phyloP scores from a whole-genome alignment of 2,113 vertebrate species.

The Seriola dumerili region DNA sequence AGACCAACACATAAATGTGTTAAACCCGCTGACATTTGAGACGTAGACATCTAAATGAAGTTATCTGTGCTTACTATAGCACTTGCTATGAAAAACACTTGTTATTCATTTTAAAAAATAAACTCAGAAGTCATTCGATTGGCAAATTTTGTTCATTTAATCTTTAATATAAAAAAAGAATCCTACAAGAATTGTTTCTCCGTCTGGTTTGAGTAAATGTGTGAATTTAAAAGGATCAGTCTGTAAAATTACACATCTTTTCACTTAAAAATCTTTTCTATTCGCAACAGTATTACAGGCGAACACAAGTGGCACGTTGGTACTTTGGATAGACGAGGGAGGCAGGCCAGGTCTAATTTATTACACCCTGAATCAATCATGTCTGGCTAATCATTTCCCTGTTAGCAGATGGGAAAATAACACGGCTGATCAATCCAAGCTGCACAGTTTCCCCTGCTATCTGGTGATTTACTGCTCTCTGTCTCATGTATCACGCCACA shows the following conservation, averaged over 20 bases:
- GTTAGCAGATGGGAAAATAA: slow-evolving; percentile 78
- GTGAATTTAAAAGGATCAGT: background rate
- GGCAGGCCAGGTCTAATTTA: slow-evolving; percentile 44
- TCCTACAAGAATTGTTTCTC: background rate
- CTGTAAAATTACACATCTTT: background rate
- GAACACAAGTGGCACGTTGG: slow-evolving; percentile 10
- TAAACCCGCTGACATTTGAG: slow-evolving; percentile 67
- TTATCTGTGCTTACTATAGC: slow-evolving; percentile 12
- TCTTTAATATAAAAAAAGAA: background rate
- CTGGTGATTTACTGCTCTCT: slow-evolving; percentile 72
- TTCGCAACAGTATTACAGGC: background rate
- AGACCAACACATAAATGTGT: slow-evolving; percentile 24
- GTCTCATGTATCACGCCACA: slow-evolving; percentile 72
- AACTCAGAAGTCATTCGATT: background rate
- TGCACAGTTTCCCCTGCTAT: slow-evolving; percentile 70
- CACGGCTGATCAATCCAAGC: slow-evolving; percentile 76
- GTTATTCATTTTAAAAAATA: background rate
- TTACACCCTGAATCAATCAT: slow-evolving; percentile 70
- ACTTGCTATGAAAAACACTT: background rate
- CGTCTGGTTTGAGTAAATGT: background rate
- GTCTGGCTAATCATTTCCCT: slow-evolving; percentile 78
- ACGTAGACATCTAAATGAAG: slow-evolving; percentile 48
- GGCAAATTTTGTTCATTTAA: background rate
- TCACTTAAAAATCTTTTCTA: background rate
- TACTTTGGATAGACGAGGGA: slow-evolving; percentile 15